These are phyloP conservation scores for Plebejus argus DNA, from an alignment of 2,888 invertebrate genomes.

Conservation along the genomic window DNA sequence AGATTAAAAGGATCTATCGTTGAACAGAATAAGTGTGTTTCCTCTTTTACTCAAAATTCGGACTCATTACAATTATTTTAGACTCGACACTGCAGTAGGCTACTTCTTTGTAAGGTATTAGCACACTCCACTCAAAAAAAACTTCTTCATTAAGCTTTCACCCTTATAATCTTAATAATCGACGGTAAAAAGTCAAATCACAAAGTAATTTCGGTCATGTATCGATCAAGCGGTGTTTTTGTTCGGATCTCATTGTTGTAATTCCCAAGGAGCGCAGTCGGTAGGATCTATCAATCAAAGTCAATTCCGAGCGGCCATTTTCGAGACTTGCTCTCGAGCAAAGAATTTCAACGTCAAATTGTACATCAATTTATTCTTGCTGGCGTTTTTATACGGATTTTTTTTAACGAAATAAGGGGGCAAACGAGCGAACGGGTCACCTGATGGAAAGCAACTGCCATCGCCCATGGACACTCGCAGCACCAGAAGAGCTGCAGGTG, in stretches of 20 bases:
- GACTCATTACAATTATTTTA: too few species aligned
- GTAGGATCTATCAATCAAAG: conserved; percentile 57
- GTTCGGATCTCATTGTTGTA: conserved; percentile 52
- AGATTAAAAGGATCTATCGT: too few species aligned
- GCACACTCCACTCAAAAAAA: too few species aligned
- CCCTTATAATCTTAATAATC: neutral
- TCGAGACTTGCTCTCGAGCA: conserved; percentile 22
- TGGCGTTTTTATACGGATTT: neutral
- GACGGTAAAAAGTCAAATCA: conserved; percentile 34
- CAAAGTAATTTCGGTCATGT: conserved; percentile 40
- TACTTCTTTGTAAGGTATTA: too few species aligned
- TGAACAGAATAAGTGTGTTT: too few species aligned
- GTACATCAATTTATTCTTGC: conserved; percentile 21
- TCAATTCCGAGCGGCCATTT: conserved; percentile 44
- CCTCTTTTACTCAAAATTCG: too few species aligned
- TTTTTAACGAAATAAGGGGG: too few species aligned
- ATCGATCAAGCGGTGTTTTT: conserved; percentile 47
- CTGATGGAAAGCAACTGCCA: too few species aligned
- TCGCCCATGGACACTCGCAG: too few species aligned
- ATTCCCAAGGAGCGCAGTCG: conserved; percentile 58
- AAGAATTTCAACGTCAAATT: conserved; percentile 19
- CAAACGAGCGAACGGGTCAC: too few species aligned
- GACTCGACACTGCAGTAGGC: too few species aligned
- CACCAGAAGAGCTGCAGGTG: too few species aligned
- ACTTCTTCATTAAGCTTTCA: neutral